Conservation (phyloP, 2,797 vertebrate species). For the Mycteria americana region DNA sequence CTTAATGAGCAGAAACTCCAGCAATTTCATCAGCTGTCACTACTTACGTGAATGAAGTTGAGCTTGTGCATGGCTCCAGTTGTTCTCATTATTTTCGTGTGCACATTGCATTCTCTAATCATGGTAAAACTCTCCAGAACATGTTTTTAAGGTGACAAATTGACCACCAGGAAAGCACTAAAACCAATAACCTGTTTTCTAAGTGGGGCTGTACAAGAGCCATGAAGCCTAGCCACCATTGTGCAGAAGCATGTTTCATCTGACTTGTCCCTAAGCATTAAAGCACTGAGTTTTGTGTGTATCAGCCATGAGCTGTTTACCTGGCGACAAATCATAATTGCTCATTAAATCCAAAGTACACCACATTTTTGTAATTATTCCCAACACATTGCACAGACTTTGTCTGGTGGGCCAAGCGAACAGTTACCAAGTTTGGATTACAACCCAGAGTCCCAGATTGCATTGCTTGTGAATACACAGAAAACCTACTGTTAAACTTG, state of each 20-base stretch:
- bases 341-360: neutral
- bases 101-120: neutral
- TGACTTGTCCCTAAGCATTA: neutral
- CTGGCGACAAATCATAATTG: neutral
- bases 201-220: neutral
- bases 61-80: neutral
- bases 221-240: neutral
- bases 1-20: slow-evolving; percentile 23
- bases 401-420: neutral
- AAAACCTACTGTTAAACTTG: neutral
- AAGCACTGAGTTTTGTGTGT: neutral
- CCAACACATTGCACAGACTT: neutral
- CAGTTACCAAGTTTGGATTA: neutral
- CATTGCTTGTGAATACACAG: neutral
- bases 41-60: neutral
- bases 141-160: neutral
- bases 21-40: neutral
- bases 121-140: neutral
- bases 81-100: neutral
- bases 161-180: neutral
- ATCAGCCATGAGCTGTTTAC: neutral
- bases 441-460: neutral
- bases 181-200: neutral
- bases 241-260: neutral
- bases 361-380: neutral